Base-by-base conservation (phyloP, 2,888 invertebrate genomes). In the Pyrochroa serraticornis region DNA sequence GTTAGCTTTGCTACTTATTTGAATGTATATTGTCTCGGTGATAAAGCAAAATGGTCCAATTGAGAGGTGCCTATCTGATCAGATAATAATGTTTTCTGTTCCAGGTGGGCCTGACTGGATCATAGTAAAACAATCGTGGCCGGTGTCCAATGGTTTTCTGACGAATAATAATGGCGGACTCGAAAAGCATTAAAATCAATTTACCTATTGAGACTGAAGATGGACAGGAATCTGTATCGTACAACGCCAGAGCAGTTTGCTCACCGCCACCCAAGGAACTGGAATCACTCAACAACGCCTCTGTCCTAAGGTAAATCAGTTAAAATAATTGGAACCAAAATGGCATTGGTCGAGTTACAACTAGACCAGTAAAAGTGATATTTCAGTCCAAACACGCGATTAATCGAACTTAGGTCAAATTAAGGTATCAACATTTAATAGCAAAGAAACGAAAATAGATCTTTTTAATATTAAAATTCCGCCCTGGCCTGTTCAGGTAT, bases 221-320 rank as follows among this genome's bases (percentile, higher is more conserved):
- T 54, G 70, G 68, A 34, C 63, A 63, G 46, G 67, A 70, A 45
- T 62, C 66, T 6, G 76, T 73, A 7, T 64, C 69, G 3, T 75
- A 74, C 54, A 72, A 68, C 44, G 60, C 66, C 31, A 66, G 62
- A 44, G 58, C 50, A 13, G 63, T 78, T 56, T 77, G 77, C 66
- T 79, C 80, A 34, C 79, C 80, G 22, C 79, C 80, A 33, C 77
- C 77, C 8, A 72, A 79, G 36, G 71, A 80, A 46, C 65, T 82
- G 39, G 88, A 87, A 67, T 85, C 85, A 76, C 84, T 88, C 71
- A 88, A 88, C 71, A 88, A 87, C 79, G 86, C 83, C 68, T 81
- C 85, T 64, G 75, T 86, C 49, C 74, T 84, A 67, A 84, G 85
- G 88, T 88, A 75, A 81, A 80, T 73, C 60, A 55, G 8, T 41